Evolutionary conservation across 2,888 invertebrate species (phyloP), one percentile per base, ranked within the genome.

Genomic region (Gasteruption jaculator): DNA sequence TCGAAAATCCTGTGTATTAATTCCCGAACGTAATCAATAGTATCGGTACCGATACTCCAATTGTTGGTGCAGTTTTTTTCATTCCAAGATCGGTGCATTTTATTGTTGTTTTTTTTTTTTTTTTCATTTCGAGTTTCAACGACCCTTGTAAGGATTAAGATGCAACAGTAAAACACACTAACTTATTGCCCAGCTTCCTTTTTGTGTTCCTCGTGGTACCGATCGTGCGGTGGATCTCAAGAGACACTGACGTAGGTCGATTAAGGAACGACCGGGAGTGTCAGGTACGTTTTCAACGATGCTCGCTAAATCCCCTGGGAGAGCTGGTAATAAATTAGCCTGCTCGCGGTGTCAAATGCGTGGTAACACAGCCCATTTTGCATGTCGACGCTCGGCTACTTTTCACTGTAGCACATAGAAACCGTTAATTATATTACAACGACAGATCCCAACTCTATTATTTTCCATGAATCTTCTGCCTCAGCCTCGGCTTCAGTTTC

Each of bases 191-290:
- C n/a, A n/a, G n/a, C n/a, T n/a, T n/a, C n/a, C n/a, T n/a, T n/a
- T n/a, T n/a, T n/a, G n/a, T n/a, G n/a, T n/a, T n/a, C n/a, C n/a
- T n/a, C n/a, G n/a, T n/a, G n/a, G n/a, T n/a, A n/a, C n/a, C n/a
- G n/a, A n/a, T n/a, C n/a, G n/a, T n/a, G n/a, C n/a, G n/a, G 51
- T 51, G 53, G 54, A 51, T 52, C 50, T 49, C 50, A 46, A 49
- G 41, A 33, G 43, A 48, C 26, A 43, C 38, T 34, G 24, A 22
- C 26, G 35, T 31, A 27, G 43, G 40, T 43, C 36, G 25, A 26
- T 36, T 24, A 30, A 37, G 36, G 34, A 45, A 41, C 10, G 14
- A 24, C 26, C 37, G 44, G 48, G 47, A 49, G 50, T 56, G 54
- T 56, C 50, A 49, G 45, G 41, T 54, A 56, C 49, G 49, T 40